Percentiles rank a stretch among this genome's conserved stretches.
These are phyloP conservation scores for Xiphophorus couchianus DNA, from an alignment of 2,113 vertebrate species.

Conservation along the genomic window DNA sequence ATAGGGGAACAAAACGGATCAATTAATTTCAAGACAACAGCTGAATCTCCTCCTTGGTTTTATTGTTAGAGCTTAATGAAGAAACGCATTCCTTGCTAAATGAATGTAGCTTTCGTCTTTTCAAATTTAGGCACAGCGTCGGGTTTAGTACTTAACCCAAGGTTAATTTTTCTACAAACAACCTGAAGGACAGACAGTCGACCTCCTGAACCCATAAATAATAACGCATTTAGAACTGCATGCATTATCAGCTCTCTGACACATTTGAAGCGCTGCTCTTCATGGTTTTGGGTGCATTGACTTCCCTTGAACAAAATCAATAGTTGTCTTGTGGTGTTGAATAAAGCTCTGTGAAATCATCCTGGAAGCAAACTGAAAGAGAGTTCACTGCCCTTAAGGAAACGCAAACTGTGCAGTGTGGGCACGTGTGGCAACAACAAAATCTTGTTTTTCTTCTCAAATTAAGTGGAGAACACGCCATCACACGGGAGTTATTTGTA, in stretches of 20 bases:
- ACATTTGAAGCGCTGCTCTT: constrained; percentile 6
- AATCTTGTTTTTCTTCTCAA: too few species aligned
- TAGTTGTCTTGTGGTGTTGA: constrained; percentile 46
- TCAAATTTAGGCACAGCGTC: not conserved
- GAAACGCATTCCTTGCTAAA: constrained; percentile 31
- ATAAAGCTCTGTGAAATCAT: constrained; percentile 50
- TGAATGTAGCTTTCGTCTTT: not conserved
- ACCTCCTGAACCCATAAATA: constrained; percentile 1
- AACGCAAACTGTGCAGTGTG: constrained; percentile 31
- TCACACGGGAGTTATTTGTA: not conserved
- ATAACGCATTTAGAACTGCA: not conserved
- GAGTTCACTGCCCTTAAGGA: constrained; percentile 10
- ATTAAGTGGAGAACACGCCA: too few species aligned
- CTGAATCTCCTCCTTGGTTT: constrained; percentile 21
- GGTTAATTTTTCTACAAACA: not conserved
- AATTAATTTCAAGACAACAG: constrained; percentile 57
- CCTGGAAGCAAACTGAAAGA: constrained; percentile 47
- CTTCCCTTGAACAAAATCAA: constrained; percentile 41
- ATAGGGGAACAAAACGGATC: constrained; percentile 47
- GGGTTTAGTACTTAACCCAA: not conserved
- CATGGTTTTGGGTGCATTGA: constrained; percentile 15
- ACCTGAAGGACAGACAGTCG: not conserved
- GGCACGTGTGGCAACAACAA: constrained; percentile 8
- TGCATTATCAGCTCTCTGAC: not conserved
- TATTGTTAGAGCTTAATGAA: constrained; percentile 20